Conservation (phyloP, 2,113 vertebrate genomes). For the Sinocyclocheilus anshuiensis region DNA sequence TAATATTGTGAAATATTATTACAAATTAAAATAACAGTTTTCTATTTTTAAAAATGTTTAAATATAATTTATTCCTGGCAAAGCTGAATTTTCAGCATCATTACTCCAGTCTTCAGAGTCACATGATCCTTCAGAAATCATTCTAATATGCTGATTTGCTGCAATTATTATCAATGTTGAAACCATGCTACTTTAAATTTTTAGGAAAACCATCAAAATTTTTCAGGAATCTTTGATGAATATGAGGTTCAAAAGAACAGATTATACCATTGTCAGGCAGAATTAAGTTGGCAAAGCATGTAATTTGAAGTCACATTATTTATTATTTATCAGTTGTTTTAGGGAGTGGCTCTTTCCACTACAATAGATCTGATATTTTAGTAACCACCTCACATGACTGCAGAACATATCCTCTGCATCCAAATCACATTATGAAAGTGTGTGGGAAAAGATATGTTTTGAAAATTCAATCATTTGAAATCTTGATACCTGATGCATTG, state of each 20-base stretch:
- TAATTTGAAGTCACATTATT: constrained; percentile 67
- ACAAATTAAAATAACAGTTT: neutral
- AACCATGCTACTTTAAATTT: neutral
- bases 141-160: neutral
- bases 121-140: neutral
- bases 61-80: too few species aligned
- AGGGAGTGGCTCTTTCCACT: constrained; percentile 15
- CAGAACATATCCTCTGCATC: neutral
- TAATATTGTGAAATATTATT: neutral
- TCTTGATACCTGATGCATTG: neutral
- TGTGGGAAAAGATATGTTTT: neutral
- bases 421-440: neutral
- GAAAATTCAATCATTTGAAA: neutral
- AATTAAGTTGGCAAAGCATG: constrained; percentile 52
- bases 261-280: neutral
- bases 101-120: neutral
- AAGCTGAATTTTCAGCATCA: too few species aligned
- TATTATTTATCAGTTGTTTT: constrained; percentile 63
- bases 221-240: neutral
- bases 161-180: neutral
- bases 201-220: neutral
- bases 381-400: neutral
- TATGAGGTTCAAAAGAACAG: neutral
- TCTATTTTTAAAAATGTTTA: neutral
- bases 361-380: constrained; percentile 3